Base-by-base conservation (phyloP, 2,888 invertebrate genomes). In the Dasysyrphus albostriatus region DNA sequence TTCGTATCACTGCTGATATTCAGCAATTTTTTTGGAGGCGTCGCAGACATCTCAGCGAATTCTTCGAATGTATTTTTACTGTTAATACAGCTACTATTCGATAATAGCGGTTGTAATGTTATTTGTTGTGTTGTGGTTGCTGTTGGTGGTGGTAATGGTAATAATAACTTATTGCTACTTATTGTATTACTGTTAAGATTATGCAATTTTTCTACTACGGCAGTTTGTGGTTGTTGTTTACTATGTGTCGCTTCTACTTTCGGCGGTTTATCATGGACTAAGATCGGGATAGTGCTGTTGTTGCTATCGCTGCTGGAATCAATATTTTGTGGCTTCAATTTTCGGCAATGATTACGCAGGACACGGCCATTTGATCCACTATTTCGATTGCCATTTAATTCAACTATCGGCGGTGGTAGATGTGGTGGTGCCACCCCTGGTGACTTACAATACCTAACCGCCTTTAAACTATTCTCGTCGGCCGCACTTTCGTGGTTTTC, bases 401-500 rank as follows among this genome's bases (percentile, higher is more conserved):
- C 34, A 54, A 56, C 19, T 69, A 39, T 19, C 9, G 73, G 47
- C 47, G 76, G 39, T 7, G 42, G 32, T 10, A 73, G 59, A 29
- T 51, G 54, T 37, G 47, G 49, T 24, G 67, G 24, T 51, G 37
- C 37, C 5, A 47, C n/a, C 14, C 5, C 34, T 10, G 74, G 49
- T 10, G 49, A 34, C 39, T 87, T 87, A 34, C 78, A 67, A 72
- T 84, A 67, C 16, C 67, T 88, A 39, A 75, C 76, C 80, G 59
- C 51, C 49, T 88, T 89, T 39, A 88, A 63, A 73, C 88, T 82
- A 58, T 89, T 89, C 76, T 89, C 90, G 73, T 89, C 88, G 54
- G 88, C 79, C 44, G 90, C 92, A 88, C 92, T 92, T 88, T 93
- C 93, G 69, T 93, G 93, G 59, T 90, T 91, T 77, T 93, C 93